phyloP scores from a whole-genome alignment of 2,797 vertebrate genomes.

The Malacoraja senta region DNA sequence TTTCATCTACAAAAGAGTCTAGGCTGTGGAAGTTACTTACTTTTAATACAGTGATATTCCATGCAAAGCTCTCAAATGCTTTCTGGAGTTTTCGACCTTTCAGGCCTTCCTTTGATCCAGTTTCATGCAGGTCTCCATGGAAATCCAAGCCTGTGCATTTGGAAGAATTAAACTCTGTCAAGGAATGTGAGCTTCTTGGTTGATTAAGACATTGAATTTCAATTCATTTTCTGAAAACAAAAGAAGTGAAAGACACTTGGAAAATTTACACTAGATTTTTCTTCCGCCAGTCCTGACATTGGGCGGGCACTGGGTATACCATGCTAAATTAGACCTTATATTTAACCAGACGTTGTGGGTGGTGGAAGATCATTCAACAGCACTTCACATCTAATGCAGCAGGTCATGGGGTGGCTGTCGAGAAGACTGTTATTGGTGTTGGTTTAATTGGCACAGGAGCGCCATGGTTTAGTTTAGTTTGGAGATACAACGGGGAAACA shows the following conservation, averaged over 20 bases:
- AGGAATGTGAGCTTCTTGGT: neutral
- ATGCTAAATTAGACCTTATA: neutral
- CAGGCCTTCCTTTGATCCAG: conserved; percentile 77
- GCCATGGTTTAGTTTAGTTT: too few species aligned
- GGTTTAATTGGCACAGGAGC: too few species aligned
- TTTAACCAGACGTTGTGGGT: neutral
- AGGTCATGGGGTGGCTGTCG: neutral
- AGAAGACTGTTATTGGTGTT: too few species aligned
- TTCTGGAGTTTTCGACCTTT: conserved; percentile 83
- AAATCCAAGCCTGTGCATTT: conserved; percentile 72
- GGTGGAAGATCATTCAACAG: neutral
- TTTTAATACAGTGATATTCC: conserved; percentile 97
- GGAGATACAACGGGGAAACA: too few species aligned
- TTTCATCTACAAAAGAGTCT: too few species aligned
- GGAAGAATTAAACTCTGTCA: neutral
- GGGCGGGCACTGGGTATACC: neutral
- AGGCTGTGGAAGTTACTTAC: conserved; percentile 52
- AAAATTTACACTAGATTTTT: neutral
- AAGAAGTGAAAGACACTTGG: neutral
- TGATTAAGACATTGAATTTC: neutral
- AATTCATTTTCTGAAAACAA: neutral
- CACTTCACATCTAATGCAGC: neutral
- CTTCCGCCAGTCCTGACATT: neutral
- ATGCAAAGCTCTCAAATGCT: conserved; percentile 89
- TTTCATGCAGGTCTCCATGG: conserved; percentile 79